Base-by-base conservation (phyloP, 2,888 invertebrate genomes). In the Digitonthophagus gazella region DNA sequence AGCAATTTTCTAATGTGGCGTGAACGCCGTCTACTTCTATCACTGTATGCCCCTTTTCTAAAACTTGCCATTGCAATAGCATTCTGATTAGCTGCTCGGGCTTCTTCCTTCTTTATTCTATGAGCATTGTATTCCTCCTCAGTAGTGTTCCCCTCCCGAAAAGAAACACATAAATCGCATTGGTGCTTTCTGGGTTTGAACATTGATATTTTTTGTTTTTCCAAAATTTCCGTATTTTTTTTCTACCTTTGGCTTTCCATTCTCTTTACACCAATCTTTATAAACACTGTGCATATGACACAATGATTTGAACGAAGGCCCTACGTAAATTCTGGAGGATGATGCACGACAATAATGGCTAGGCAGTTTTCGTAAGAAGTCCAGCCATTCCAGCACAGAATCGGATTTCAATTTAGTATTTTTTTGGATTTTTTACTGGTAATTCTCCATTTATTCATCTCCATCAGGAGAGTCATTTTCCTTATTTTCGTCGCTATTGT, bases 181-280 rank as follows among this genome's bases (percentile, higher is more conserved):
- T 70, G 69, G 61, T 75, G 72, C 72, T 75, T 75, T 68, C 72
- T 75, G 11, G 75, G 73, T 44, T 14, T 20, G 65, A 74, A 75
- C 44, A 76, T 18, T 15, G 58, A 58, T 8, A 8, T 44, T 44
- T 44, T 44, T 44, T 44, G 54, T 44, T 6, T n/a, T 44, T 44
- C 54, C 54, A 44, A 44, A 44, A 44, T 44, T 6, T 44, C 54
- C n/a, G 54, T 44, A 4, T 15, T 56, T 56, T 56, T 11, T 56
- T 56, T 56, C 56, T 3, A 56, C 56, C 11, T 4, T 56, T 56
- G 56, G 14, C 4, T 56, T 56, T 56, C 56, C 11, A 56, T 56
- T 56, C 4, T 56, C 56, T 56, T 56, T 56, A 56, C 56, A 56
- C 56, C 56, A 56, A 15, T 56, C 56, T 56, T 56, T 56, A 56